phyloP scores from a whole-genome alignment of 2,888 invertebrate genomes.

The Anoncus sp. region DNA sequence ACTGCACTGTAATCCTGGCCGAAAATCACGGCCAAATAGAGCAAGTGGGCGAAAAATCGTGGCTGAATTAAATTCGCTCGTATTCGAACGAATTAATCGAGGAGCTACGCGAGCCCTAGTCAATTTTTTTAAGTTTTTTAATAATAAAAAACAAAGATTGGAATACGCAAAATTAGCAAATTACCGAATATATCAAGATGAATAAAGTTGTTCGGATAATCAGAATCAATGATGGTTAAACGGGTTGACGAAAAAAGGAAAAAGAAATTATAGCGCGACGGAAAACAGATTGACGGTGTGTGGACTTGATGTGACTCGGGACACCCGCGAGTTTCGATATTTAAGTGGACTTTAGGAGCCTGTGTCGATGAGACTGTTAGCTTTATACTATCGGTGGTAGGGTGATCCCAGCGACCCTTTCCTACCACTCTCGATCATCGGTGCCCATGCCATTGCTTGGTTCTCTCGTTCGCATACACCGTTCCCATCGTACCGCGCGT shows the following conservation, averaged over 20 bases:
- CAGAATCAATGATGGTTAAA: not conserved
- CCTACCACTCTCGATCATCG: conserved; percentile 64
- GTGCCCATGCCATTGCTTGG: conserved; percentile 38
- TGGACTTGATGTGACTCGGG: conserved; percentile 14
- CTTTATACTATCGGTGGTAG: conserved; percentile 67
- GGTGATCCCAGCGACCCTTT: conserved; percentile 69
- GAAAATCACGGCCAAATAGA: conserved; percentile 20
- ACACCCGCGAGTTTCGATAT: conserved; percentile 47
- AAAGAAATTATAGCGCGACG: not conserved
- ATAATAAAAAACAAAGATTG: not conserved
- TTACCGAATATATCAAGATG: not conserved
- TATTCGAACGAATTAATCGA: not conserved
- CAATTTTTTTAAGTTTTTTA: not conserved
- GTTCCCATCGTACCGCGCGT: conserved; percentile 49
- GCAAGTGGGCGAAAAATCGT: conserved; percentile 1
- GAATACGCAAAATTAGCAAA: not conserved
- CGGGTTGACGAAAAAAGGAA: no score
- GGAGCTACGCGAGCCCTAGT: not conserved
- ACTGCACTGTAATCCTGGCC: conserved; percentile 61
- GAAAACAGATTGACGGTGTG: not conserved
- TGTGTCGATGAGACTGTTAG: conserved; percentile 60
- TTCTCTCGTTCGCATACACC: conserved; percentile 47
- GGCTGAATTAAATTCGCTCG: not conserved
- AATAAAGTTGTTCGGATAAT: not conserved
- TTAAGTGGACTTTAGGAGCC: conserved; percentile 64